These are phyloP conservation scores for Mustela nigripes DNA, from an alignment of 2,113 vertebrate species.

Conservation along the genomic window DNA sequence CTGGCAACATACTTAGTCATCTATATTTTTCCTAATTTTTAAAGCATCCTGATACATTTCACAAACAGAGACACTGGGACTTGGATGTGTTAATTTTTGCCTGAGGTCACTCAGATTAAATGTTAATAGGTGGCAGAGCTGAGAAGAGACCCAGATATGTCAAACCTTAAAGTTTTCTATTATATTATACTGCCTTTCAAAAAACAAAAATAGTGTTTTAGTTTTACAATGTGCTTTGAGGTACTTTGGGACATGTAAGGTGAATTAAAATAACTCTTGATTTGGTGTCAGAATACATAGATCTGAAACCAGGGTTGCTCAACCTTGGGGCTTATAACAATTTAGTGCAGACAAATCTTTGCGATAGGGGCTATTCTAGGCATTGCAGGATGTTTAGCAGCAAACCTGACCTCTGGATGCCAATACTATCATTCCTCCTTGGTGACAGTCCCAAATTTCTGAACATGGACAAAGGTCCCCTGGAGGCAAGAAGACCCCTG, in stretches of 20 bases:
- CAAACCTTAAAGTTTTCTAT: constrained; percentile 4
- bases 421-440: background rate
- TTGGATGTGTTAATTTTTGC: background rate
- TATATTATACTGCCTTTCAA: background rate
- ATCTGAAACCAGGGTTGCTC: background rate
- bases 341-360: background rate
- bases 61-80: background rate
- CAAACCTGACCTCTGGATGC: background rate
- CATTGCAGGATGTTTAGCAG: background rate
- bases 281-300: background rate
- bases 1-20: too few species aligned
- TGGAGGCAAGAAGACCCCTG: background rate
- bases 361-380: background rate
- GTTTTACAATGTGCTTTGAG: background rate
- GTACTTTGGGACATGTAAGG: background rate
- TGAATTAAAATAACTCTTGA: background rate
- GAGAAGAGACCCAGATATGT: background rate
- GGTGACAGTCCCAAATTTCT: background rate
- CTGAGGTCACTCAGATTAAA: background rate
- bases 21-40: background rate
- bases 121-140: background rate
- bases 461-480: background rate
- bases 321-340: background rate
- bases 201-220: background rate
- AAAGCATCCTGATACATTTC: background rate